phyloP scores from a whole-genome alignment of 2,113 vertebrate species.

The Aviceda subcristata region DNA sequence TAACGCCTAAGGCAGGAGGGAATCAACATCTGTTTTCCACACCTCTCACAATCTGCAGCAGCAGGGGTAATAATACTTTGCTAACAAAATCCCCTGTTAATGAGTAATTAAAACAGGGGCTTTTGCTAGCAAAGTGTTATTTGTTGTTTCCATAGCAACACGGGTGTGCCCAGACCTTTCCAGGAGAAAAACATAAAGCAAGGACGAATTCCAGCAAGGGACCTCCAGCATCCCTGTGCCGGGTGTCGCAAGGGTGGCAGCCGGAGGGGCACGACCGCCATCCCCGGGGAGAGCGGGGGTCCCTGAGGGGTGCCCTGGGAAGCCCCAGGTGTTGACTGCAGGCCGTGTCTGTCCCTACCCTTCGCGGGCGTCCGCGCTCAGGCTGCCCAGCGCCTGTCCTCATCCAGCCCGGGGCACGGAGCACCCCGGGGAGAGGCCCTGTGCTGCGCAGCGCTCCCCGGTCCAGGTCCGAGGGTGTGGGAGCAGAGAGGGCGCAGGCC shows the following conservation, averaged over 20 bases:
- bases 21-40: neutral
- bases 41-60: neutral
- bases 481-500: accelerated
- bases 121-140: neutral
- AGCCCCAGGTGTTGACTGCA: no score
- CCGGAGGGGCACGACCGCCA: accelerated
- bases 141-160: neutral
- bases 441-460: neutral
- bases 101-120: neutral
- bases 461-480: neutral
- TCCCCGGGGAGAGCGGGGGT: accelerated
- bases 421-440: neutral
- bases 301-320: neutral
- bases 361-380: neutral
- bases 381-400: neutral
- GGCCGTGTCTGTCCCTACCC: neutral
- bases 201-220: neutral
- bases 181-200: neutral
- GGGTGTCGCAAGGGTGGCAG: neutral
- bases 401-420: neutral
- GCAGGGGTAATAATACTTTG: neutral
- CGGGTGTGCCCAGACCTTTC: neutral
- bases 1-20: neutral
- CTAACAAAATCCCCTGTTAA: neutral
- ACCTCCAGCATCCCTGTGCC: neutral